Evolutionary conservation across 2,113 vertebrate genomes (phyloP).

Genomic region (Sphaerodactylus townsendi): DNA sequence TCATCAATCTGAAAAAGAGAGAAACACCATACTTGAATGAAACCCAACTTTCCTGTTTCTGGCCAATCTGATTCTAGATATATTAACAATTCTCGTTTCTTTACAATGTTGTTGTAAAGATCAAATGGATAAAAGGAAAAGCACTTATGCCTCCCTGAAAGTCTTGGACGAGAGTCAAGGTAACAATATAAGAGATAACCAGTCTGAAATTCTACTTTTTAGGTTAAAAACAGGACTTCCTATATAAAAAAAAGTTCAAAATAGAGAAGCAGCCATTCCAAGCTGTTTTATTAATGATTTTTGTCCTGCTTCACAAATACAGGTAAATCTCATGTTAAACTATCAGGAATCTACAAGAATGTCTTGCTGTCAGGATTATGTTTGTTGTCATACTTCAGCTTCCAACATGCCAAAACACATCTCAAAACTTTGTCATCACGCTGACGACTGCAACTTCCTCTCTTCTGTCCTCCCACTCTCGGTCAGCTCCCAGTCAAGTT

Average conservation of each 20-base stretch:
- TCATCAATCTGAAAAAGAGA: too few species aligned
- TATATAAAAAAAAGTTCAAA: not conserved
- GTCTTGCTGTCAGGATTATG: not conserved
- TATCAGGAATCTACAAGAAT: not conserved
- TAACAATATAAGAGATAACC: not conserved
- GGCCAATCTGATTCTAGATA: too few species aligned
- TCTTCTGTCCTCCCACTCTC: not conserved
- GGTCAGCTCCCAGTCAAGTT: not conserved
- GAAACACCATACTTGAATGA: too few species aligned
- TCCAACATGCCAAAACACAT: not conserved
- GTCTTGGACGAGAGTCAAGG: too few species aligned
- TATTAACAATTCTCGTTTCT: too few species aligned
- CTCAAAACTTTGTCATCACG: constrained; percentile 1
- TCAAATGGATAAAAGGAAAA: too few species aligned
- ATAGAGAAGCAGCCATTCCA: not conserved
- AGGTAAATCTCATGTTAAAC: not conserved
- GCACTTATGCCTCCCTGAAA: too few species aligned
- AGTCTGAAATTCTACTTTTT: not conserved
- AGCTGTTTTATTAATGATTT: not conserved
- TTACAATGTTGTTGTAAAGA: too few species aligned
- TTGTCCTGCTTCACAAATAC: not conserved
- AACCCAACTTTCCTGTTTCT: too few species aligned
- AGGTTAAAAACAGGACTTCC: too few species aligned
- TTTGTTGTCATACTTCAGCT: not conserved
- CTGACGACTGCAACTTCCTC: constrained; percentile 3